Percentiles rank a stretch among this genome's conserved stretches.
These are phyloP conservation scores for Gasteruption jaculator DNA, from an alignment of 2,888 invertebrate species.

Conservation along the genomic window DNA sequence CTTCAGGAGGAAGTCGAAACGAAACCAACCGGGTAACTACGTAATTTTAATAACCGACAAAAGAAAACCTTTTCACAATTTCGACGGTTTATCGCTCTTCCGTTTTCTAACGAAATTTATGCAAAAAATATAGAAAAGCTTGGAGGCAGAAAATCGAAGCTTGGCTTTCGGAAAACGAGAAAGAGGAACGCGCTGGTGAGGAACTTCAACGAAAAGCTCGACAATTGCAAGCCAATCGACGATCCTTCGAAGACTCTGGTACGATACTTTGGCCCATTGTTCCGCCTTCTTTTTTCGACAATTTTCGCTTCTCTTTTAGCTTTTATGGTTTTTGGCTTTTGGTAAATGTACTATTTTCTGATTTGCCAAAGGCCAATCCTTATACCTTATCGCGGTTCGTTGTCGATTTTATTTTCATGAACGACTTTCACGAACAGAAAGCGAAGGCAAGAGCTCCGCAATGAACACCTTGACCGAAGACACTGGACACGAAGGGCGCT, in stretches of 20 bases:
- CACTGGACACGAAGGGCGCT: slow-evolving; percentile 54
- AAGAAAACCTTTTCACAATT: neutral
- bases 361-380: too few relatives aligned
- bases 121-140: slow-evolving; percentile 57
- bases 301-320: too few relatives aligned
- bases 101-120: slow-evolving; percentile 3
- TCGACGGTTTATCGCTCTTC: neutral
- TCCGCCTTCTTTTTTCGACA: neutral
- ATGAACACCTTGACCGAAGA: slow-evolving; percentile 75
- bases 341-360: too few relatives aligned
- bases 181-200: slow-evolving; percentile 70
- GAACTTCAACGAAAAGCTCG: slow-evolving; percentile 64
- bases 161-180: slow-evolving; percentile 84
- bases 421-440: slow-evolving; percentile 56
- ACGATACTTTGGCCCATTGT: slow-evolving; percentile 16
- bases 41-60: slow-evolving; percentile 8
- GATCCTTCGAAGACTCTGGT: slow-evolving; percentile 85
- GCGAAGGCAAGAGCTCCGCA: slow-evolving; percentile 66
- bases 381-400: too few relatives aligned
- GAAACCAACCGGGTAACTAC: slow-evolving; percentile 57
- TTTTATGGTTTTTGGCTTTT: too few relatives aligned
- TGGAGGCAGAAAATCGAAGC: slow-evolving; percentile 90
- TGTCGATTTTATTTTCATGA: slow-evolving; percentile 4
- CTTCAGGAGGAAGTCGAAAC: slow-evolving; percentile 54
- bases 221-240: slow-evolving; percentile 66